Conservation (phyloP, 92 coral and sea anemone species). For the Parazoanthus atlanticus region DNA sequence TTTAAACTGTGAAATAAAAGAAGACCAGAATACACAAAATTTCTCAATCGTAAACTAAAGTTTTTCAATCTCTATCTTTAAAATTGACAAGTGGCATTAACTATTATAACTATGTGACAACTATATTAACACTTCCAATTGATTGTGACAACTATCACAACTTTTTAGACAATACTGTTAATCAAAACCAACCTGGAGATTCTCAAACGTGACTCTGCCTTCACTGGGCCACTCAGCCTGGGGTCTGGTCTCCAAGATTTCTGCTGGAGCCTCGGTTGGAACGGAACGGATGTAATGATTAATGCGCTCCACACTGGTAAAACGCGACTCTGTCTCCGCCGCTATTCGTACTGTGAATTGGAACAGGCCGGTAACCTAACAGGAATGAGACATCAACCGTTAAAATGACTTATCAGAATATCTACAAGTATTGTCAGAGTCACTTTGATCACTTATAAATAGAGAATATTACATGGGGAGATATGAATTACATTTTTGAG, state of each 20-base stretch:
- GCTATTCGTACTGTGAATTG: constrained; percentile 94
- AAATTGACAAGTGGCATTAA: background rate
- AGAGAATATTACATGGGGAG: no score
- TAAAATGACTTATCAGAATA: no score
- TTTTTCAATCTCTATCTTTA: no score
- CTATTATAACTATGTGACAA: no score
- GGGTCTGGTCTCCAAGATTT: constrained; percentile 74
- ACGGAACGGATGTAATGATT: constrained; percentile 76
- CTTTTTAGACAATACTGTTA: background rate
- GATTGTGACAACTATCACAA: background rate
- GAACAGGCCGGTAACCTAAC: constrained; percentile 78
- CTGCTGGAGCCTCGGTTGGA: constrained; percentile 74
- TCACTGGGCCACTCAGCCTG: constrained; percentile 74
- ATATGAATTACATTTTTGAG: no score
- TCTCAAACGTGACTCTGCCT: constrained; percentile 62
- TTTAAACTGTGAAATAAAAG: no score
- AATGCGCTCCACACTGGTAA: constrained; percentile 94
- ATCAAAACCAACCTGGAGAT: constrained; percentile 53
- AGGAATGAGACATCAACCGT: background rate
- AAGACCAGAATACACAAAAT: no score
- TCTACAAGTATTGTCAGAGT: no score
- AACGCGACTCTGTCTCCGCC: constrained; percentile 93
- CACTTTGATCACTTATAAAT: no score
- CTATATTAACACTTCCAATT: background rate
- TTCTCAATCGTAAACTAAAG: no score